Percentiles rank a stretch among this genome's conserved stretches.
Evolutionary conservation across 2,888 invertebrate species (phyloP).

Genomic region (Ormyrus nitidulus): DNA sequence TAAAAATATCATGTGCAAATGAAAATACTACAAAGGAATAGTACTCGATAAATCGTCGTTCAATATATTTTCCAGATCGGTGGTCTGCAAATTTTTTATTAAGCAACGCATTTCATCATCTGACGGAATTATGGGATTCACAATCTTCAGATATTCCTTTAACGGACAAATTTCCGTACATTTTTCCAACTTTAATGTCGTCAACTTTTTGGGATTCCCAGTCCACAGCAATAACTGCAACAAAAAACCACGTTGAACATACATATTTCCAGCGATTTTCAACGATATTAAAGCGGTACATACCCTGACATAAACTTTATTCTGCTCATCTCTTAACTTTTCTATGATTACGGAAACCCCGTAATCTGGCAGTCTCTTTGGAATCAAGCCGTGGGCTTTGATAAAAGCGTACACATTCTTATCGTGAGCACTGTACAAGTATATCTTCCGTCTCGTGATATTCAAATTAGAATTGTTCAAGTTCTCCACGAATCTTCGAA

Average conservation of each 20-base stretch:
- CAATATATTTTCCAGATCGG: constrained; percentile 34
- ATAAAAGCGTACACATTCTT: constrained; percentile 25
- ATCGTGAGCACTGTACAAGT: constrained; percentile 41
- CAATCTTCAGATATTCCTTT: constrained; percentile 29
- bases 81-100: constrained; percentile 12
- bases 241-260: too few species aligned
- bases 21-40: too few species aligned
- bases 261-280: too few species aligned
- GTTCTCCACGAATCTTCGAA: constrained; percentile 36
- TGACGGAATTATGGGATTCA: constrained; percentile 34
- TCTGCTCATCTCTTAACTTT: constrained; percentile 18
- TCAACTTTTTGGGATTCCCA: constrained; percentile 24
- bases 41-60: not conserved
- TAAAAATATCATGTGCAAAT: too few species aligned
- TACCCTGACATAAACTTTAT: constrained; percentile 18
- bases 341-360: constrained; percentile 36
- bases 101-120: constrained; percentile 46
- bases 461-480: constrained; percentile 11
- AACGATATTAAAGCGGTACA: too few species aligned
- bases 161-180: constrained; percentile 40
- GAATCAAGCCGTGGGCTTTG: constrained; percentile 11
- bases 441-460: constrained; percentile 19
- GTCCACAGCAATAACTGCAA: constrained; percentile 31
- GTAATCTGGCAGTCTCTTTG: constrained; percentile 23
- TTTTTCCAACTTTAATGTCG: constrained; percentile 20